Conservation (phyloP, 2,888 invertebrate genomes). For the Actias luna region DNA sequence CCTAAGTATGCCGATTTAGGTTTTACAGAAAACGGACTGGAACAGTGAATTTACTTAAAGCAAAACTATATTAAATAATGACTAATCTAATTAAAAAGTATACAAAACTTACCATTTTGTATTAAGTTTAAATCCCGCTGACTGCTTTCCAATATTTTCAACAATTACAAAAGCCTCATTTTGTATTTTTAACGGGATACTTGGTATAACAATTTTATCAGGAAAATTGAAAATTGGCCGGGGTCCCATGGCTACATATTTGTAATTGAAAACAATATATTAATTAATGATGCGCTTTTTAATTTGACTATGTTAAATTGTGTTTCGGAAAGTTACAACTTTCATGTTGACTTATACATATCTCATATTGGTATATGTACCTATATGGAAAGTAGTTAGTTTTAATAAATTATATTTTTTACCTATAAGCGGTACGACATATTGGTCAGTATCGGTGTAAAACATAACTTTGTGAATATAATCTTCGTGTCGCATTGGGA, state of each 20-base stretch:
- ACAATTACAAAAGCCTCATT: slow-evolving; percentile 43
- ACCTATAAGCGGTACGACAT: slow-evolving; percentile 84
- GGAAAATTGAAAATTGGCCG: slow-evolving; percentile 67
- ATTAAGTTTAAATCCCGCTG: slow-evolving; percentile 59
- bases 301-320: no score
- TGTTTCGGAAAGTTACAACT: no score
- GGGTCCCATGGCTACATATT: slow-evolving; percentile 65
- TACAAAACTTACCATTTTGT: slow-evolving; percentile 53
- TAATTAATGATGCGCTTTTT: no score
- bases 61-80: neutral
- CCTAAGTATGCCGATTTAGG: slow-evolving; percentile 77
- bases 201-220: slow-evolving; percentile 56
- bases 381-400: slow-evolving; percentile 1
- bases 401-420: slow-evolving; percentile 27
- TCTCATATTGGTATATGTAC: neutral
- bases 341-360: no score
- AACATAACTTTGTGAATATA: slow-evolving; percentile 79
- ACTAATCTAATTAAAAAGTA: neutral
- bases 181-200: slow-evolving; percentile 62
- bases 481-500: slow-evolving; percentile 79
- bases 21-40: slow-evolving; percentile 76
- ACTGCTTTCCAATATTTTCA: slow-evolving; percentile 53
- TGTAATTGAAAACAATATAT: neutral
- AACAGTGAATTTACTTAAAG: slow-evolving; percentile 26
- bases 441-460: slow-evolving; percentile 74